Evolutionary conservation across 2,888 invertebrate species (phyloP).

Genomic region (Tribolium freemani): DNA sequence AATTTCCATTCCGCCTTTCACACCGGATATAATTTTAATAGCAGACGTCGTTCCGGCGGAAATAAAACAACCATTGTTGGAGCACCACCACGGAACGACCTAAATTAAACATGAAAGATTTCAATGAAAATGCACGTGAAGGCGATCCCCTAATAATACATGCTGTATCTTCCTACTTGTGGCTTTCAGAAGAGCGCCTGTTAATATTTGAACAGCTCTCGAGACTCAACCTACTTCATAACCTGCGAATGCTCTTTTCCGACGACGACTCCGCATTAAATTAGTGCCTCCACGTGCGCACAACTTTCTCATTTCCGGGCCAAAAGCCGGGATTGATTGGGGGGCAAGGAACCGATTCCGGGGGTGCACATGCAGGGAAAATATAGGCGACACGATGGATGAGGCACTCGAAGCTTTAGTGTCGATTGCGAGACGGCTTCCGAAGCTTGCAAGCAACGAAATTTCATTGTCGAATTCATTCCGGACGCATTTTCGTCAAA

Average conservation of each 20-base stretch:
- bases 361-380: constrained; percentile 1
- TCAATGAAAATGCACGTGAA: constrained; percentile 25
- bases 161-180: constrained; percentile 39
- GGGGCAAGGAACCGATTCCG: constrained; percentile 33
- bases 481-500: constrained; percentile 25
- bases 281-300: constrained; percentile 1
- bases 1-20: constrained; percentile 22
- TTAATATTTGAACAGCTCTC: constrained; percentile 51
- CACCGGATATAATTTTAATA: constrained; percentile 33
- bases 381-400: constrained; percentile 14
- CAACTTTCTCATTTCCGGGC: not conserved
- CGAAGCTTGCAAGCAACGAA: constrained; percentile 1
- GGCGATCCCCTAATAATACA: constrained; percentile 48
- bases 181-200: constrained; percentile 43
- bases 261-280: not conserved
- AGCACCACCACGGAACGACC: not conserved
- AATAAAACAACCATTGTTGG: constrained; percentile 28
- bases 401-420: constrained; percentile 27
- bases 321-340: constrained; percentile 36
- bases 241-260: constrained; percentile 39
- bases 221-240: constrained; percentile 39
- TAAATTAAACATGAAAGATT: constrained; percentile 32
- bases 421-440: constrained; percentile 24
- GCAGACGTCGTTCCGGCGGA: constrained; percentile 18
- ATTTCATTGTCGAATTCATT: constrained; percentile 23